phyloP scores from a whole-genome alignment of 2,888 invertebrate genomes.

The Euzophera pinguis region DNA sequence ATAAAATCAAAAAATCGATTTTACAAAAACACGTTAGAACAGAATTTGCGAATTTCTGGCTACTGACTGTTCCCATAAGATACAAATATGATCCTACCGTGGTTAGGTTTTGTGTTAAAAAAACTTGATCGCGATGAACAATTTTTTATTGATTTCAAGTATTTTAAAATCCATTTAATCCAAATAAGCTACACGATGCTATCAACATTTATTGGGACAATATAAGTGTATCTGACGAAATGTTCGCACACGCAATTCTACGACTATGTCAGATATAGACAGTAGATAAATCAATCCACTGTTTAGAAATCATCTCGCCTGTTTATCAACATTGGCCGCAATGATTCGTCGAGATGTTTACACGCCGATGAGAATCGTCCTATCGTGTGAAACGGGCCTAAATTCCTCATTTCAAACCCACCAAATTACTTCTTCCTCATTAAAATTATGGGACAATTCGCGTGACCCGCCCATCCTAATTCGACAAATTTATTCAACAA shows the following conservation, averaged over 20 bases:
- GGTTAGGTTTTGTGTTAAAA: no score
- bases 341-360: conserved; percentile 6
- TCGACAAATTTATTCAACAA: no score
- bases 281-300: conserved; percentile 6
- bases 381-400: conserved; percentile 5
- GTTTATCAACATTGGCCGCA: conserved; percentile 4
- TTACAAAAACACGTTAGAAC: no score
- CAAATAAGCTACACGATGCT: no score
- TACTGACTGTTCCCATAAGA: no score
- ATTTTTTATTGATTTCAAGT: no score
- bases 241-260: not conserved
- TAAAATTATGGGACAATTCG: conserved; percentile 57
- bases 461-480: conserved; percentile 54
- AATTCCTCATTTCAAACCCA: conserved; percentile 25
- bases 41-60: no score
- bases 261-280: not conserved
- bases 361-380: conserved; percentile 2
- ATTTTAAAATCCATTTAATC: not conserved
- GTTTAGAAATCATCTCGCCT: conserved; percentile 1
- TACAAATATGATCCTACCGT: no score
- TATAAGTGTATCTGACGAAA: not conserved
- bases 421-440: conserved; percentile 73
- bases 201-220: not conserved
- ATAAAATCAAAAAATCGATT: no score
- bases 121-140: no score